phyloP scores from a whole-genome alignment of 2,113 vertebrate genomes.

The Grammomys dolichurus region DNA sequence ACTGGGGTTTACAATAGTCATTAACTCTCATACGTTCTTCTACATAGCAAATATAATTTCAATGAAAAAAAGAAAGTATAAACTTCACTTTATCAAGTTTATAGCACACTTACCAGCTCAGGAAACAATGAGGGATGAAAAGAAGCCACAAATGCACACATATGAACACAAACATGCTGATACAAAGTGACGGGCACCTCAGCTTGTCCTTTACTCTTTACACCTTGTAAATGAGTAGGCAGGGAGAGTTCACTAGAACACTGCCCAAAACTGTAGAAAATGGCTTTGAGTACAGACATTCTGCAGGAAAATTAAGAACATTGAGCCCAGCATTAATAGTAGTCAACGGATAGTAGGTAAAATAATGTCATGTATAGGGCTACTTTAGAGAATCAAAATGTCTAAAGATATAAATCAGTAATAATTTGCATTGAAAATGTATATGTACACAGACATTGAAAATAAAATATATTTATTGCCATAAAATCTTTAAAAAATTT shows the following conservation, averaged over 20 bases:
- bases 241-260: conserved; percentile 91
- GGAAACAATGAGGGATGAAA: conserved; percentile 89
- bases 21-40: not conserved
- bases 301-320: conserved; percentile 83
- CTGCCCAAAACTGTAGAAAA: conserved; percentile 90
- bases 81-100: not conserved
- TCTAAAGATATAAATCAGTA: not conserved
- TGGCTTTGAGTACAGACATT: conserved; percentile 89
- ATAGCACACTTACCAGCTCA: conserved; percentile 89
- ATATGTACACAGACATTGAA: conserved; percentile 1
- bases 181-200: conserved; percentile 90
- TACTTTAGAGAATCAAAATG: conserved; percentile 49
- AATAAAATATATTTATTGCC: conserved; percentile 33
- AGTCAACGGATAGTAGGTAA: not conserved
- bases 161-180: conserved; percentile 92
- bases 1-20: not conserved
- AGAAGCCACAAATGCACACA: conserved; percentile 92
- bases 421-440: not conserved
- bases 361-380: not conserved
- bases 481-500: conserved; percentile 19
- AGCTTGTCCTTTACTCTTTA: conserved; percentile 88
- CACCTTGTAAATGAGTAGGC: conserved; percentile 90
- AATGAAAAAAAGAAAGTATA: not conserved
- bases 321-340: not conserved
- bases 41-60: conserved; percentile 14